Evolutionary conservation across 2,888 invertebrate genomes (phyloP).

Genomic region (Ennomos erosarius): DNA sequence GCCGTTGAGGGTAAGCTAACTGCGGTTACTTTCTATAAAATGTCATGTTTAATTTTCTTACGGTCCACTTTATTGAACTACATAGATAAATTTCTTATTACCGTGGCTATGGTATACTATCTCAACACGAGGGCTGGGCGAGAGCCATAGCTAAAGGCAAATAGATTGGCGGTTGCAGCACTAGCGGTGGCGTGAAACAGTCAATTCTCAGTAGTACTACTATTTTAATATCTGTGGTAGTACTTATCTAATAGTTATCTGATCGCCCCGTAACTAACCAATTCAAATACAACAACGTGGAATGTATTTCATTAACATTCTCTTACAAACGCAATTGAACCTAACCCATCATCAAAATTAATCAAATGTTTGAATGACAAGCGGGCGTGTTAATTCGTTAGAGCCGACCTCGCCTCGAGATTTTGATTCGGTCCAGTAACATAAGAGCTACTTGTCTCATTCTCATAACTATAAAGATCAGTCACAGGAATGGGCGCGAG

Average conservation of each 20-base stretch:
- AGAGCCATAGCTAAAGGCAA: constrained; percentile 39
- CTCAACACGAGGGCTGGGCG: constrained; percentile 35
- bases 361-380: constrained; percentile 29
- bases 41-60: constrained; percentile 37
- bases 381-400: constrained; percentile 24
- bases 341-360: constrained; percentile 28
- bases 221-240: too few species aligned
- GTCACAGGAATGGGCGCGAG: constrained; percentile 42
- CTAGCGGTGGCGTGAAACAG: constrained; percentile 35
- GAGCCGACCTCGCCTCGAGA: constrained; percentile 28
- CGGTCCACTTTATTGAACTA: constrained; percentile 52
- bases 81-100: constrained; percentile 65
- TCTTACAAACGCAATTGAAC: constrained; percentile 12
- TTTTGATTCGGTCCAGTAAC: constrained; percentile 32
- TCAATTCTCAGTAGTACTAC: constrained; percentile 33
- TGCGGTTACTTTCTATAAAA: constrained; percentile 39
- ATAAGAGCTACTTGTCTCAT: constrained; percentile 30
- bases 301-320: constrained; percentile 23
- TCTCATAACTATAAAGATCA: constrained; percentile 32
- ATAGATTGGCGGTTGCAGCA: constrained; percentile 36
- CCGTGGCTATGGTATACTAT: constrained; percentile 30
- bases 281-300: constrained; percentile 21
- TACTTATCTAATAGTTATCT: too few species aligned
- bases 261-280: constrained; percentile 35
- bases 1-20: constrained; percentile 12